phyloP scores from a whole-genome alignment of 2,888 invertebrate genomes.

The Schrankia costaestrigalis region DNA sequence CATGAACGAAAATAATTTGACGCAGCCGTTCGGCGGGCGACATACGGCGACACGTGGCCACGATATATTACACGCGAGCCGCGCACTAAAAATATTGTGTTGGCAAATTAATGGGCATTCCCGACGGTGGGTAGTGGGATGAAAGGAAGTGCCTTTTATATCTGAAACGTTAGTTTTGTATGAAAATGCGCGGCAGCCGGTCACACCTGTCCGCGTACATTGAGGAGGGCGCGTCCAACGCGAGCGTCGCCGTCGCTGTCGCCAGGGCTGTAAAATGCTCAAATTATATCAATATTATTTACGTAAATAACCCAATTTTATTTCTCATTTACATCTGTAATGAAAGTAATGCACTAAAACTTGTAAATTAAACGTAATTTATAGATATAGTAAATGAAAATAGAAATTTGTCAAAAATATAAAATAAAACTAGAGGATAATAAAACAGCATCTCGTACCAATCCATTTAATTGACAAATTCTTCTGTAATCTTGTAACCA shows the following conservation, averaged over 20 bases:
- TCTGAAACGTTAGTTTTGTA: conserved; percentile 79
- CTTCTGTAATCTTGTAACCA: too few species aligned
- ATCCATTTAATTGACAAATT: neutral
- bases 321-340: too few species aligned
- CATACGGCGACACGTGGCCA: conserved; percentile 79
- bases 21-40: conserved; percentile 77
- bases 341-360: too few species aligned
- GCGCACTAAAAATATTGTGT: conserved; percentile 81
- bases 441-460: too few species aligned
- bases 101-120: conserved; percentile 82
- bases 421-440: neutral
- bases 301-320: too few species aligned
- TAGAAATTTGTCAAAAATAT: too few species aligned
- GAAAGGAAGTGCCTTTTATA: conserved; percentile 81
- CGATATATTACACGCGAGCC: conserved; percentile 80
- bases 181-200: conserved; percentile 78
- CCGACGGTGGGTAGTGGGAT: conserved; percentile 77
- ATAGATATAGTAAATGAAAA: too few species aligned
- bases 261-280: conserved; percentile 39
- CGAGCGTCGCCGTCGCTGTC: conserved; percentile 26
- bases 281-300: too few species aligned
- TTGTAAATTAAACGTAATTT: too few species aligned
- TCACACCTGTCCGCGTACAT: conserved; percentile 73
- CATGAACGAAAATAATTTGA: conserved; percentile 81
- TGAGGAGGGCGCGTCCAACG: conserved; percentile 36